phyloP scores from a whole-genome alignment of 2,113 vertebrate species.

The Vidua chalybeata region DNA sequence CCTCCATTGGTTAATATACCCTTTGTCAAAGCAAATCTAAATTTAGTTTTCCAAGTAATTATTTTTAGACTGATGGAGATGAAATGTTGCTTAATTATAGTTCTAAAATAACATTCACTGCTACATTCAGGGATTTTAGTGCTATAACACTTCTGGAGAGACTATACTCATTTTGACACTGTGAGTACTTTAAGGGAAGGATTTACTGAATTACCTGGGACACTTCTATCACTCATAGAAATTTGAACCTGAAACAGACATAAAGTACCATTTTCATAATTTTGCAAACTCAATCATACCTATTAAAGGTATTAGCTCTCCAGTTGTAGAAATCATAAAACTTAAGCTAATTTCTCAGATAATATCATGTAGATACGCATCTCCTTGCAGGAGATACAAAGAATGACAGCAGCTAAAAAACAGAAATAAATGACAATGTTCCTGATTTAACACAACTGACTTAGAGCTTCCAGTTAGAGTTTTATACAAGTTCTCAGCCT shows the following conservation, averaged over 20 bases:
- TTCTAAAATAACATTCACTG: background rate
- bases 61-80: background rate
- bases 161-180: background rate
- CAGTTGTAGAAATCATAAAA: background rate
- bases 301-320: background rate
- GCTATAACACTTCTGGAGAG: background rate
- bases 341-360: background rate
- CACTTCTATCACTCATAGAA: background rate
- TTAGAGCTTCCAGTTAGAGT: background rate
- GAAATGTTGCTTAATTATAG: background rate
- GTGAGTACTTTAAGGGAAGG: background rate
- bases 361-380: background rate
- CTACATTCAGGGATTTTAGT: background rate
- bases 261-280: background rate
- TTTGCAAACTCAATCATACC: background rate
- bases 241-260: background rate
- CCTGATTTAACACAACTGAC: background rate
- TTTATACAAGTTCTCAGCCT: background rate
- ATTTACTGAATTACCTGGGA: background rate
- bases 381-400: background rate
- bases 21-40: background rate
- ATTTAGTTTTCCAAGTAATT: background rate
- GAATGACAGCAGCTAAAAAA: background rate
- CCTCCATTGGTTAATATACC: background rate
- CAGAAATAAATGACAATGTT: background rate